Evolutionary conservation across 2,797 vertebrate genomes (phyloP), one percentile per base, ranked within the genome.

Genomic region (Syngnathus acus): DNA sequence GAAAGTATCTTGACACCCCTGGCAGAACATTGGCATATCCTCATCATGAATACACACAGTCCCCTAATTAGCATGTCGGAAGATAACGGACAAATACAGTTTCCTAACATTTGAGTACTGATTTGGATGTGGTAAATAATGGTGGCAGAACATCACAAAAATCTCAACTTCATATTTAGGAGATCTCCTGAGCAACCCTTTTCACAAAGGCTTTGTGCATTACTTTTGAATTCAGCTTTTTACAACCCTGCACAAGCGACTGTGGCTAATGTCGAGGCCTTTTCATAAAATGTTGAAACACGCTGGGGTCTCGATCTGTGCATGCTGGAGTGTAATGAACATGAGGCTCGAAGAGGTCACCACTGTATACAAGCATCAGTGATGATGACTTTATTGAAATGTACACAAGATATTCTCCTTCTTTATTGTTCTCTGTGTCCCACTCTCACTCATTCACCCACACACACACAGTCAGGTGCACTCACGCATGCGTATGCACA

Each of bases 341-440:
- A 73, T 3, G 42, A 66, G 69, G 74, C 76, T 81, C 70, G 62
- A 73, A 72, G 81, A 84, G 87, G 86, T 87, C 85, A 86, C 74
- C 75, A 7, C 32, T 82, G 84, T 83, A 80, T 80, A 76, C 73
- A 72, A 45, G 72, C 75, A 71, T 72, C 84, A 67, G 75, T 77
- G 51, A 54, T 68, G 73, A 84, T 75, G 80, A 79, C 84, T 87
- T 82, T 78, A 87, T 83, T 66, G 74, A 85, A 74, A 78, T 69
- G 68, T 70, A 70, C 37, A 53, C 42, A 21, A 59, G 54, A 77
- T 71, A 74, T 55, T 40, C 82, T 76, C 58, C 77, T 72, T 81
- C 75, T 62, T 65, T 77, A 45, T 26, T 17, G 6, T 26, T 32
- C 71, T 51, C 39, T 14, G 47, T 1, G 62, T 13, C 40, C 10